A percentile compares a stretch with the other conserved stretches of the same genome.
phyloP scores from a whole-genome alignment of 2,113 vertebrate genomes.

The Dasypus novemcinctus region DNA sequence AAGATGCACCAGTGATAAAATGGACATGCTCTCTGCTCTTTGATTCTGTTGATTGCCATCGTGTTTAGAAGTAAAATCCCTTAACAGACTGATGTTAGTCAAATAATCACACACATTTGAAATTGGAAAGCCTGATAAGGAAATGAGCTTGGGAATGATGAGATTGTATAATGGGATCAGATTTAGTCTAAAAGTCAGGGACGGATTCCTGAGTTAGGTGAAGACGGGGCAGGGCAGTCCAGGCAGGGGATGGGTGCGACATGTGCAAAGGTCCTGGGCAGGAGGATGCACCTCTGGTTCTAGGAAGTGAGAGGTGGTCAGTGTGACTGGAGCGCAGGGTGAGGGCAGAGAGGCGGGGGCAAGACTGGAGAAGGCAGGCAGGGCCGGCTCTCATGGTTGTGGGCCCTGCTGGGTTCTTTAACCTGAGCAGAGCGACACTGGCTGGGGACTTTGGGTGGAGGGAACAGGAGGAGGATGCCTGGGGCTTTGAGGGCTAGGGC shows the following conservation, averaged over 20 bases:
- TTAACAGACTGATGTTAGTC: slow-evolving; percentile 40
- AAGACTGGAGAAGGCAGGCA: background rate
- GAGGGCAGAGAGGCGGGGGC: background rate
- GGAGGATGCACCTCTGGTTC: background rate
- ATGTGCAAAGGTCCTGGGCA: background rate
- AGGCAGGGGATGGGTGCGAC: background rate
- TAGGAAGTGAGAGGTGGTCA: background rate
- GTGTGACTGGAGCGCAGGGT: background rate
- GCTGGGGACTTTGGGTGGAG: background rate
- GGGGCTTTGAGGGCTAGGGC: background rate
- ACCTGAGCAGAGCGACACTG: background rate
- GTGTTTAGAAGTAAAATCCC: slow-evolving; percentile 39
- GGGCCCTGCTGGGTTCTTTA: background rate
- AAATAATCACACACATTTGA: slow-evolving; percentile 51
- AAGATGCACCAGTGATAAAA: background rate
- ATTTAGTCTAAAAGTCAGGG: background rate
- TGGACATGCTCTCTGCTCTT: background rate
- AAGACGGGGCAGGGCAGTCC: background rate
- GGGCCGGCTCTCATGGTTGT: background rate
- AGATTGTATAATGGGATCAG: background rate
- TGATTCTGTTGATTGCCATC: background rate
- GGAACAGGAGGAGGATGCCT: background rate
- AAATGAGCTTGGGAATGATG: background rate
- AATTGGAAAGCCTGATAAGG: background rate
- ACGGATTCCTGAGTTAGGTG: background rate